These are phyloP conservation scores for Gymnodraco acuticeps DNA, from an alignment of 2,797 vertebrate species.

Conservation along the genomic window DNA sequence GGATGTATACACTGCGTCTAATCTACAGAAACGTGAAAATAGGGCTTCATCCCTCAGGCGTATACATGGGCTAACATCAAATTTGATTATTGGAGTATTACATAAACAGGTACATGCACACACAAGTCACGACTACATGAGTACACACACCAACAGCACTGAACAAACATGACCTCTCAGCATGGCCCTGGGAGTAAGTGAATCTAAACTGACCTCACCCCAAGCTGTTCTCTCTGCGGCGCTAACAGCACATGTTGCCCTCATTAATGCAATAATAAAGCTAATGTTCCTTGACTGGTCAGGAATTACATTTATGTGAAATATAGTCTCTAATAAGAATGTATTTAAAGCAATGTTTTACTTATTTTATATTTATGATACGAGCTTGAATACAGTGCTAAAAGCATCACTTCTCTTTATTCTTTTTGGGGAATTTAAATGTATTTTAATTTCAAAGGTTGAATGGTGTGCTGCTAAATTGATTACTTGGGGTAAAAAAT, in stretches of 20 bases:
- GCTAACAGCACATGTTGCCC: constrained; percentile 3
- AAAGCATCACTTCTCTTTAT: neutral
- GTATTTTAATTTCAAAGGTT: neutral
- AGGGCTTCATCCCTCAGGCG: constrained; percentile 16
- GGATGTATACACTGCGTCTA: neutral
- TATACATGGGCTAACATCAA: constrained; percentile 19
- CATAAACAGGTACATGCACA: constrained; percentile 26
- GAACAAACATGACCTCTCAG: constrained; percentile 30
- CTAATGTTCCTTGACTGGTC: constrained; percentile 16
- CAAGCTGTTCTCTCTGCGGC: constrained; percentile 18
- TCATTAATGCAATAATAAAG: constrained; percentile 23
- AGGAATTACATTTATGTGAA: constrained; percentile 20
- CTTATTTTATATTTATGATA: neutral
- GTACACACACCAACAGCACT: constrained; percentile 5
- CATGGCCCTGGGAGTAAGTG: neutral
- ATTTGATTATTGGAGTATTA: constrained; percentile 15
- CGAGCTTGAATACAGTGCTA: neutral
- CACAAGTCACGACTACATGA: neutral
- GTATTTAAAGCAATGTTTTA: neutral
- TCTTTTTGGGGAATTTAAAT: neutral
- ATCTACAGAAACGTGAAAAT: constrained; percentile 19
- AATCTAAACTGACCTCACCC: constrained; percentile 33
- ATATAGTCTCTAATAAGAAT: neutral
- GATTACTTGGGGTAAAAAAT: neutral
- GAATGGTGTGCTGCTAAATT: neutral